Conservation (phyloP, 1,140 invertebrate species). For the Apocrypta bakeri region DNA sequence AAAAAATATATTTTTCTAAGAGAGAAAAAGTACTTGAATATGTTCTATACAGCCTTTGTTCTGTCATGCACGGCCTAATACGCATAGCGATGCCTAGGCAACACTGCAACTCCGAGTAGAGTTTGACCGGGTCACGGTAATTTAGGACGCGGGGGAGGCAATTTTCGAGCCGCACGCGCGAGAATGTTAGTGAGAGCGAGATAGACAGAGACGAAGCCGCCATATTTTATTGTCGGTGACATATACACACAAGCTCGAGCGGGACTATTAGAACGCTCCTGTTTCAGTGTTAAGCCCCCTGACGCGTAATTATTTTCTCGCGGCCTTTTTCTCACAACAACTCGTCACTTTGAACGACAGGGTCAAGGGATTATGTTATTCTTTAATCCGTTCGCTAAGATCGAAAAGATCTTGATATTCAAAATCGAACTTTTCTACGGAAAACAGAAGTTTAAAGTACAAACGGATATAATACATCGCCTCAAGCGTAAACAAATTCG, state of each 20-base stretch:
- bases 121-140: constrained; percentile 21
- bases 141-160: constrained; percentile 12
- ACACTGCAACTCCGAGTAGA: background rate
- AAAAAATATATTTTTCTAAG: too few relatives aligned
- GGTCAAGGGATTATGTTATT: background rate
- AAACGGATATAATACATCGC: background rate
- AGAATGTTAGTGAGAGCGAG: background rate
- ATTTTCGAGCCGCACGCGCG: background rate
- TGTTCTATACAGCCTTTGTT: background rate
- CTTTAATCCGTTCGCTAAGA: background rate
- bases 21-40: too few relatives aligned
- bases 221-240: constrained; percentile 37
- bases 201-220: background rate
- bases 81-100: background rate
- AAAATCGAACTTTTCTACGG: background rate
- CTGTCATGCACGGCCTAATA: background rate
- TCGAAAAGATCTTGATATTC: background rate
- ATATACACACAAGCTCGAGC: background rate
- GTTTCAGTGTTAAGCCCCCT: background rate
- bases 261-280: constrained; percentile 27
- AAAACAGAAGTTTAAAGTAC: background rate
- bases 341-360: background rate
- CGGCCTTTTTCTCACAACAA: background rate
- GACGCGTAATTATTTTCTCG: constrained; percentile 26
- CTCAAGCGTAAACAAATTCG: background rate